Evolutionary conservation across 2,797 vertebrate genomes (phyloP), one percentile per base, ranked within the genome.

Genomic region (Halcyon leucocephala): DNA sequence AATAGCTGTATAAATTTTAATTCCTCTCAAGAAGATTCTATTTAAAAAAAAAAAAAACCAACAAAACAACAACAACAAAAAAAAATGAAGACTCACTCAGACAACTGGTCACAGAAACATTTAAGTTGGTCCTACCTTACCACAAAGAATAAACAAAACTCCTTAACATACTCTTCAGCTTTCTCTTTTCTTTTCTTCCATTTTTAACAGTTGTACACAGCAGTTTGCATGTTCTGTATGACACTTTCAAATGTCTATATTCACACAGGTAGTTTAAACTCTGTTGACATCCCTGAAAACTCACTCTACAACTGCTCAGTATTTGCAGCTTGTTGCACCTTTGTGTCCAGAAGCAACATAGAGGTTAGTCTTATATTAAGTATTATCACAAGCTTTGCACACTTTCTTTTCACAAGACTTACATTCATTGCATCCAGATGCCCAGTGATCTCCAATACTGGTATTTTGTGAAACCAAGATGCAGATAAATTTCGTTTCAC

Each of bases 401-500:
- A 78, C 6, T 14, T 46, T 39, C 51, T 82, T 51, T 18, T n/a
- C 61, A 48, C 10, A 61, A 41, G 55, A 98, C 99, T 95, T 97
- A 99, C 99, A n/a, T 98, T 98, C 97, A 99, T 98, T n/a, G 98
- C 97, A 71, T 98, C 98, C 46, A 99, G 98, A 62, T 98, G 95
- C 14, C 99, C 99, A 24, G 98, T 98, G 88, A 99, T 97, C 94
- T 99, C 98, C 70, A 99, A 31, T 14, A 97, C 97, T 0, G 99
- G 99, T 41, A 99, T 97, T 58, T 98, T 96, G 65, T 97, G 98
- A 95, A 99, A 99, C 99, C 99, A 99, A 71, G 98, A 93, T 31
- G 99, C 98, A 79, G 99, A 98, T 24, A 99, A 97, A 97, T 99
- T 99, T 25, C 99, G 98, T 93, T 98, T 98, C 95, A 99, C 96